These are phyloP conservation scores for Drosophila suboccidentalis DNA, from an alignment of 2,888 invertebrate species.

Conservation along the genomic window DNA sequence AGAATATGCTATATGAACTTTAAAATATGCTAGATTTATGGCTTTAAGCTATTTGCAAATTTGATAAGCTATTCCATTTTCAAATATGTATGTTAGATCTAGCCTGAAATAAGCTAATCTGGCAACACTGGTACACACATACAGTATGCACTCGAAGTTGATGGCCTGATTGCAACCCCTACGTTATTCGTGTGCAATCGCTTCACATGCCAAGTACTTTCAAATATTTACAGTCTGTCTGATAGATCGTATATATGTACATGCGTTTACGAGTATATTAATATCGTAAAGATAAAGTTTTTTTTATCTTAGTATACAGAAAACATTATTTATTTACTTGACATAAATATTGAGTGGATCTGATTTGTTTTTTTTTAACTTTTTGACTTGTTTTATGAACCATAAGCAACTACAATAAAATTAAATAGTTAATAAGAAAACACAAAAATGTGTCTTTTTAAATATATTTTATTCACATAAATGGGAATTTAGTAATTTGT, in stretches of 20 bases:
- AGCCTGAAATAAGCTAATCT: too few species aligned
- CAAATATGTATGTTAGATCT: too few species aligned
- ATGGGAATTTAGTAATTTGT: too few species aligned
- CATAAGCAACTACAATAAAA: too few species aligned
- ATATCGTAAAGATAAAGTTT: constrained; percentile 6
- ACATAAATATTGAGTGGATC: not conserved
- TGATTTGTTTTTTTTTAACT: too few species aligned
- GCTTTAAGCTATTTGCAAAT: too few species aligned
- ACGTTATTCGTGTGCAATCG: not conserved
- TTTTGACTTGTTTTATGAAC: too few species aligned
- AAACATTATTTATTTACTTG: not conserved
- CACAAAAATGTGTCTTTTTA: too few species aligned
- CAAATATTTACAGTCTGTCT: constrained; percentile 8
- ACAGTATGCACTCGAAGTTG: constrained; percentile 1
- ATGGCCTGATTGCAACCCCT: not conserved
- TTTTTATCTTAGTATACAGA: not conserved
- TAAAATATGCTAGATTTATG: too few species aligned
- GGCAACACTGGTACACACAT: not conserved
- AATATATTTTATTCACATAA: too few species aligned
- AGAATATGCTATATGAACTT: too few species aligned
- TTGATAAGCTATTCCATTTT: too few species aligned
- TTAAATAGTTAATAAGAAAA: not conserved
- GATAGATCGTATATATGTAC: not conserved
- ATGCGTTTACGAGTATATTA: constrained; percentile 1
- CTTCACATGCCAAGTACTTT: not conserved